Percentiles rank a stretch among this genome's conserved stretches.
Evolutionary conservation across 2,797 vertebrate species (phyloP).

Genomic region (Danio jaintianensis): DNA sequence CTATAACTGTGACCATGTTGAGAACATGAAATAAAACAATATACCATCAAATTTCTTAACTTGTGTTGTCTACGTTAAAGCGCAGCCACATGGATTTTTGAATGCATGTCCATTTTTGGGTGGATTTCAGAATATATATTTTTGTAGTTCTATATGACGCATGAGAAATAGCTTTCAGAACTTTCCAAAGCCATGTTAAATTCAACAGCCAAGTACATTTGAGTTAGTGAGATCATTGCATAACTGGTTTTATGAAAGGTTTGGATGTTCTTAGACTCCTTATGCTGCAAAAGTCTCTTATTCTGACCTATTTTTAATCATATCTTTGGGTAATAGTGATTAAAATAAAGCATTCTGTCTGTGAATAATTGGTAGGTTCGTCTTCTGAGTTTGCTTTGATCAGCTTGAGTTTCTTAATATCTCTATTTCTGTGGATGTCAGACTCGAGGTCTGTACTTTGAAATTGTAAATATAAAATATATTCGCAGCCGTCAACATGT

Average conservation of each 20-base stretch:
- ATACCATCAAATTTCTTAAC: constrained; percentile 68
- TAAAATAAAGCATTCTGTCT: background rate
- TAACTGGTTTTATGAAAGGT: constrained; percentile 1
- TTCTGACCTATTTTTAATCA: background rate
- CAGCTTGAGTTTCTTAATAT: background rate
- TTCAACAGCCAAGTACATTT: background rate
- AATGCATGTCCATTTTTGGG: background rate
- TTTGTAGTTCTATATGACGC: background rate
- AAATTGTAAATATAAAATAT: background rate
- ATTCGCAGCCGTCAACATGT: background rate
- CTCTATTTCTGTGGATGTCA: background rate
- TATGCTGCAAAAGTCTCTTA: background rate
- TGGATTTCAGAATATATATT: background rate
- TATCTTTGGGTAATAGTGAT: background rate
- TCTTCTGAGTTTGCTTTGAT: background rate
- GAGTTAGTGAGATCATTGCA: background rate
- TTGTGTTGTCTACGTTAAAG: constrained; percentile 31
- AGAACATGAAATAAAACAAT: constrained; percentile 91
- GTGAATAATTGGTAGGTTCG: background rate
- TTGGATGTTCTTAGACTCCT: constrained; percentile 6
- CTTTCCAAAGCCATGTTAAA: background rate
- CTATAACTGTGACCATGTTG: constrained; percentile 93
- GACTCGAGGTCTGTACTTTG: background rate
- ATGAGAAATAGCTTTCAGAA: constrained; percentile 2
- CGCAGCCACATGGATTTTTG: background rate